Evolutionary conservation across 2,797 vertebrate species (phyloP).

Genomic region (Basileuterus tristriatus): DNA sequence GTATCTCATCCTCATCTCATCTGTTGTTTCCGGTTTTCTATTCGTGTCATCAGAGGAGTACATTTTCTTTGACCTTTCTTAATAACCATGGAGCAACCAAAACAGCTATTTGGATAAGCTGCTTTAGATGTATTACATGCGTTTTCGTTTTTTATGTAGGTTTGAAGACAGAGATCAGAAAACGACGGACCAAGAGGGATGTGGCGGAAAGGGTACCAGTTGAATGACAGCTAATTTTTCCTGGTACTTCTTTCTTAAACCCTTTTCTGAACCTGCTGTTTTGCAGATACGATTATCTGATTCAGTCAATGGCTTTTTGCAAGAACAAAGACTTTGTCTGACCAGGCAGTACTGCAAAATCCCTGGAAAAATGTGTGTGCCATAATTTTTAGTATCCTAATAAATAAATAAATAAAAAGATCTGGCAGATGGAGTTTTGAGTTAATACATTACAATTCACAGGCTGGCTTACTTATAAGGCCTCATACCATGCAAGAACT

Average conservation of each 20-base stretch:
- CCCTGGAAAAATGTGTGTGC: not conserved
- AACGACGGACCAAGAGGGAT: not conserved
- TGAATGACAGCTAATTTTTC: not conserved
- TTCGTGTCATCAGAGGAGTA: fast-evolving
- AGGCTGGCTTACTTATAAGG: not conserved
- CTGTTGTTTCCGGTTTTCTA: not conserved
- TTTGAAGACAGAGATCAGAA: not conserved
- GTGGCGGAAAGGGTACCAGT: not conserved
- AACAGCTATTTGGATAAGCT: not conserved
- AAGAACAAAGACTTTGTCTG: not conserved
- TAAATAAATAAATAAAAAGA: not conserved
- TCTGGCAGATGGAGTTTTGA: not conserved
- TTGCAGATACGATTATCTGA: not conserved
- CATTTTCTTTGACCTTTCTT: not conserved
- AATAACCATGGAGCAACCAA: not conserved
- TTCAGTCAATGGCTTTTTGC: not conserved
- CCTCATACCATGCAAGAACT: not conserved
- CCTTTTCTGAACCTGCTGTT: not conserved
- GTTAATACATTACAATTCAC: not conserved
- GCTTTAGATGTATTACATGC: not conserved
- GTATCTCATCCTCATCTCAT: not conserved
- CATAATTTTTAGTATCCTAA: not conserved
- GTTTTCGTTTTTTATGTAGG: not conserved
- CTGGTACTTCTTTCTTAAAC: not conserved
- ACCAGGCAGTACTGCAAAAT: not conserved